Percentiles rank a stretch among this genome's conserved stretches.
These are phyloP conservation scores for Sebastes flavidus DNA, from an alignment of 2,797 vertebrate genomes.

Conservation along the genomic window DNA sequence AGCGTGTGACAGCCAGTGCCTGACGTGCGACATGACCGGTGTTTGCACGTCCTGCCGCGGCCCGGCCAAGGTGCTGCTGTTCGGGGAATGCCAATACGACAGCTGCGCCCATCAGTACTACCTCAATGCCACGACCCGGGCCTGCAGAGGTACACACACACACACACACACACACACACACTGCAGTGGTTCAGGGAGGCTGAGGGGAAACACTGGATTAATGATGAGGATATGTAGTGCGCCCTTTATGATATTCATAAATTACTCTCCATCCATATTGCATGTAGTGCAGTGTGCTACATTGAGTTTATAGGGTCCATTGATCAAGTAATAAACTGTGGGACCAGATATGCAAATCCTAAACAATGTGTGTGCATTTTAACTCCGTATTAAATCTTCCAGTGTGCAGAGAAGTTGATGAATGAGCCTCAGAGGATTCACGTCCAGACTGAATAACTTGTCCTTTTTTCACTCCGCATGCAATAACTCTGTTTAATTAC, in stretches of 20 bases:
- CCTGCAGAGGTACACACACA: conserved; percentile 87
- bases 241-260: conserved; percentile 47
- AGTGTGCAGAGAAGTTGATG: conserved; percentile 16
- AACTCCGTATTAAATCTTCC: conserved; percentile 20
- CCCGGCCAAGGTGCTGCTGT: conserved; percentile 89
- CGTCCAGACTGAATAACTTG: background rate
- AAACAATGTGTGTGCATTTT: conserved; percentile 14
- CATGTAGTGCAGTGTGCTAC: conserved; percentile 27
- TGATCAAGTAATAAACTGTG: conserved; percentile 53
- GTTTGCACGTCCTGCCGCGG: conserved; percentile 89
- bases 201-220: conserved; percentile 1
- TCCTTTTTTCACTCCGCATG: background rate
- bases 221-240: conserved; percentile 13
- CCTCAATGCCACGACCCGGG: conserved; percentile 86
- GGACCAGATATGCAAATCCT: conserved; percentile 51
- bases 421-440: conserved; percentile 20
- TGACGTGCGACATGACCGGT: conserved; percentile 82
- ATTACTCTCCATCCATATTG: conserved; percentile 49
- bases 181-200: background rate
- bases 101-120: conserved; percentile 93
- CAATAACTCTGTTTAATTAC: conserved; percentile 15
- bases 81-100: conserved; percentile 92
- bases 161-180: background rate
- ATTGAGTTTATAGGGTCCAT: conserved; percentile 43
- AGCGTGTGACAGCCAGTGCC: conserved; percentile 88